These are phyloP conservation scores for Acomys russatus DNA, from an alignment of 2,797 vertebrate genomes.

Conservation along the genomic window DNA sequence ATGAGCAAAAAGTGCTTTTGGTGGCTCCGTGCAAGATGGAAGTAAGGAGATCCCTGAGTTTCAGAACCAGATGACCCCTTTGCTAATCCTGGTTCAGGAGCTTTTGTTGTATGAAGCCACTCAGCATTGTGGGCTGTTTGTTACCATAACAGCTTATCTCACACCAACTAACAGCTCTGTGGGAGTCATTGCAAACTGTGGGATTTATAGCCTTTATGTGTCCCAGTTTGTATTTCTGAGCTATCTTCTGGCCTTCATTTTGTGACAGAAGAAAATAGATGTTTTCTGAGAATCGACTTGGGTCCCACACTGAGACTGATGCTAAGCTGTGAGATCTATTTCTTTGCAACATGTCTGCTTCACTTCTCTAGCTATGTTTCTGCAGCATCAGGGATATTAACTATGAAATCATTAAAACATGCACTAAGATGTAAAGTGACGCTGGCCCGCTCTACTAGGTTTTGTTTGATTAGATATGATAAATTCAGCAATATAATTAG, in stretches of 20 bases:
- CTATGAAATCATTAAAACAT: neutral
- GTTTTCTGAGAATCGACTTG: neutral
- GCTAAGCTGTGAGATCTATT: neutral
- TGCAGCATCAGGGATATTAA: neutral
- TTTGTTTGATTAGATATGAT: neutral
- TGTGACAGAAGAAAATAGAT: neutral
- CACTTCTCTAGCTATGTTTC: neutral
- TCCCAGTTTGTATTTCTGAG: neutral
- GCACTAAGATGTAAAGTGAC: neutral
- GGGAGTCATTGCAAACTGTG: neutral
- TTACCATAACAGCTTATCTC: neutral
- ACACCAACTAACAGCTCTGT: neutral
- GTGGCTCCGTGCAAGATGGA: neutral
- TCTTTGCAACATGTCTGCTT: slow-evolving; percentile 3
- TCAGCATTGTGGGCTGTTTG: neutral
- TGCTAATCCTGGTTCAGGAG: neutral
- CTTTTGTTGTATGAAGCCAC: neutral
- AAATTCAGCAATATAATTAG: neutral
- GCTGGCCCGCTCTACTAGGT: neutral
- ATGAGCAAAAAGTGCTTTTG: slow-evolving; percentile 12
- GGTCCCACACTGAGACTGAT: neutral
- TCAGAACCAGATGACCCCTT: neutral
- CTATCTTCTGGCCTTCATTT: slow-evolving; percentile 39
- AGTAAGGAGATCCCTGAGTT: neutral
- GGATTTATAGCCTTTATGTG: neutral